Evolutionary conservation across 2,888 invertebrate genomes (phyloP).

Genomic region (Phengaris arion): DNA sequence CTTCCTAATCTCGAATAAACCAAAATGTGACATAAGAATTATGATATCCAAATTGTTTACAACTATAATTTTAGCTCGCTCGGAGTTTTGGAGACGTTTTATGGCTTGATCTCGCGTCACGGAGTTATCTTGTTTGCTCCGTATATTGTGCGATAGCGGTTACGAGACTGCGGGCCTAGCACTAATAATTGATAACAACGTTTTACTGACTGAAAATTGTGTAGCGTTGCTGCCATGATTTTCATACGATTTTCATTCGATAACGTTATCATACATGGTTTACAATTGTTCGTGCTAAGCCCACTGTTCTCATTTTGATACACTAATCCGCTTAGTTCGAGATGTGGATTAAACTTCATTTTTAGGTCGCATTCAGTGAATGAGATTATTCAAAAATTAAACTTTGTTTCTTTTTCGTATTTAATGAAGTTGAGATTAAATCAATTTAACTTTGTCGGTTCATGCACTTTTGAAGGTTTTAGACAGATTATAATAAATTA

Average conservation of each 20-base stretch:
- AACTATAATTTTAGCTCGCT: slow-evolving; percentile 2
- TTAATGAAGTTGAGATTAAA: neutral
- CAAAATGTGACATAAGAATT: slow-evolving; percentile 2
- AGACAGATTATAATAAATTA: slow-evolving; percentile 1
- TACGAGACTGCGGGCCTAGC: neutral
- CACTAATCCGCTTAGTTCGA: slow-evolving; percentile 12
- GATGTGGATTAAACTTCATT: slow-evolving; percentile 13
- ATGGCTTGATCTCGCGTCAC: slow-evolving; percentile 22
- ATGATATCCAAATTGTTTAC: slow-evolving; percentile 8
- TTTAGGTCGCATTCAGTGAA: slow-evolving; percentile 6
- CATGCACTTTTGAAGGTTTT: neutral
- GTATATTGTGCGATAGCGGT: slow-evolving; percentile 22
- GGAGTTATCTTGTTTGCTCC: slow-evolving; percentile 19
- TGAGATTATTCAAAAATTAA: neutral
- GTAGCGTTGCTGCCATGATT: too few relatives aligned
- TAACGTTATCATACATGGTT: too few relatives aligned
- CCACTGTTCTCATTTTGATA: slow-evolving; percentile 19
- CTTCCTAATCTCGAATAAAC: neutral
- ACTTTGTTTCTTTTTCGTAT: neutral
- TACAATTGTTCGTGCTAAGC: too few relatives aligned
- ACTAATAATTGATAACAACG: too few relatives aligned
- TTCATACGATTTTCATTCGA: too few relatives aligned
- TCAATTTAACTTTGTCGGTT: neutral
- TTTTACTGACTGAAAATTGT: too few relatives aligned
- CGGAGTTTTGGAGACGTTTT: slow-evolving; percentile 12